Evolutionary conservation across 2,113 vertebrate genomes (phyloP).

Genomic region (Cryptotis parvus): DNA sequence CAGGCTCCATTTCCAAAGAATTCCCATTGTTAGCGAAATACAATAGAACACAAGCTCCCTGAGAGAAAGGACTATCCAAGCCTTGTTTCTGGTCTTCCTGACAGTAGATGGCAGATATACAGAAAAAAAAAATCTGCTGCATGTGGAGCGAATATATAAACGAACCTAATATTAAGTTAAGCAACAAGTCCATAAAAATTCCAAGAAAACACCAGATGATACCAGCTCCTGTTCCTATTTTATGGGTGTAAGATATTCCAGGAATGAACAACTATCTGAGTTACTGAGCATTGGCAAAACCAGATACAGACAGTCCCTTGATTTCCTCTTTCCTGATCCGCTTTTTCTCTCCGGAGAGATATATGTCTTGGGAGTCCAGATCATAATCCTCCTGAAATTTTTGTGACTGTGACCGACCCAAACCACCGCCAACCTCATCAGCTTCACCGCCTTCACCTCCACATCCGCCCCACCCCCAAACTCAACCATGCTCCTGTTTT

Average conservation of each 20-base stretch:
- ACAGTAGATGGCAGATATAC: neutral
- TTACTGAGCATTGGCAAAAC: neutral
- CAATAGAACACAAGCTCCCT: neutral
- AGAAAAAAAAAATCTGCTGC: neutral
- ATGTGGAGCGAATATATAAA: neutral
- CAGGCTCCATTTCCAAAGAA: neutral
- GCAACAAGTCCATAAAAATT: neutral
- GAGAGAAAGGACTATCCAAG: neutral
- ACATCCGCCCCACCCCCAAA: neutral
- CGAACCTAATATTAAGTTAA: neutral
- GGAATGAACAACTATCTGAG: neutral
- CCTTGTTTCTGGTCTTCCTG: neutral
- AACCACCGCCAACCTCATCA: too few species aligned
- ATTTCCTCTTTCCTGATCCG: neutral
- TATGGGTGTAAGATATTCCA: neutral
- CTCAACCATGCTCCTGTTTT: neutral
- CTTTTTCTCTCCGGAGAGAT: neutral
- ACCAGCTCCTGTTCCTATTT: neutral
- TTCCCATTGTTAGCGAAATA: neutral
- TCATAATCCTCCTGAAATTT: neutral
- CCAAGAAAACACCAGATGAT: neutral
- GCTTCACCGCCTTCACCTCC: too few species aligned
- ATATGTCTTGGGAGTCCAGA: slow-evolving; percentile 5
- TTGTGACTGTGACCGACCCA: too few species aligned
- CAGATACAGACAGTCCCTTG: neutral